Base-by-base conservation (phyloP, 2,797 vertebrate species). In the Ctenopoma kingsleyae region DNA sequence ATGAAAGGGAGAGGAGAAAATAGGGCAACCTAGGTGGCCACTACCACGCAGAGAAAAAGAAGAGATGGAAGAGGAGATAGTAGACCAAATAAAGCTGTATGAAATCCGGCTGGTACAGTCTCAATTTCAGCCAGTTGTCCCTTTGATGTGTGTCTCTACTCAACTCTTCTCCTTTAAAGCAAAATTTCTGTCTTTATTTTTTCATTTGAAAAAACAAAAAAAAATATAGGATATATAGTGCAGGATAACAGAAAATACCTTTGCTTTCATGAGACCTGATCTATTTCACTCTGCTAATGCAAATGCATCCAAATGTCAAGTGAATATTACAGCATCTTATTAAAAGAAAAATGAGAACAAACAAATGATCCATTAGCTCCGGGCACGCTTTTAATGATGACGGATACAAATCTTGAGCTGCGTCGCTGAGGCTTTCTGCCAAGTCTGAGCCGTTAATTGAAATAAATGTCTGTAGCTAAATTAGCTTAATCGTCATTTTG, bases 131-230 rank as follows among this genome's bases (percentile, higher is more conserved):
- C 16, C 53, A 35, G 56, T 10, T 16, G 38, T 25, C 17, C 20
- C 61, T 82, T 85, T 84, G 80, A 86, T 79, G 61, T 70, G 23
- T 56, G 15, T 5, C 15, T 19, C 32, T 23, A 10, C 27, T 54
- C 27, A 6, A 30, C 55, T 57, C 30, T 15, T 32, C 38, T 11
- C n/a, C n/a, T 27, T 46, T 11, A 30, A 17, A 64, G 55, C 6
- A 15, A 16, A 1, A 23, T 30, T 40, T 25, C 12, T 16, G 9
- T 47, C 12, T 1, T 16, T 41, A 22, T 57, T 50, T 59, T 50
- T 59, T 8, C 11, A 32, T 72, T 54, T 52, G 6, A 51, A 47
- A 43, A 41, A 13, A 3, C n/a, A 27, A 20, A 23, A 43, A 70
- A 63, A 43, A 32, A 35, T 7, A 3, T 27, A 43, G 48, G 10